Conservation (phyloP, 2,113 vertebrate species). For the Gopherus evgoodei region DNA sequence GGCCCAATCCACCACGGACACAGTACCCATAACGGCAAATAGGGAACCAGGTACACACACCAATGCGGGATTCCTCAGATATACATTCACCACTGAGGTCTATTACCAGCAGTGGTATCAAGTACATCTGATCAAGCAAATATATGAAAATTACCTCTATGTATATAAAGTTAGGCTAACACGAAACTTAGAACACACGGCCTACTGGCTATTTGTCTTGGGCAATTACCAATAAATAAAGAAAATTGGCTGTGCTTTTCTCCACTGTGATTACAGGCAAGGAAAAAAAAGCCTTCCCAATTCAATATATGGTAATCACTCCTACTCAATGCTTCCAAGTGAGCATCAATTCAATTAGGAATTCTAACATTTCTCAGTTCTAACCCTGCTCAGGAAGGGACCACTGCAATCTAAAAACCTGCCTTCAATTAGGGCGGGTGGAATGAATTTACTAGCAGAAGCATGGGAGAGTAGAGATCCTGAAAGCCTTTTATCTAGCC, state of each 20-base stretch:
- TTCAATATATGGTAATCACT: background rate
- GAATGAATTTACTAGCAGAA: conserved; percentile 34
- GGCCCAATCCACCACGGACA: background rate
- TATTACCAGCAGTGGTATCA: background rate
- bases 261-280: background rate
- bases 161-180: background rate
- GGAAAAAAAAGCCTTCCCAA: background rate
- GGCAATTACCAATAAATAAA: background rate
- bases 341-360: background rate
- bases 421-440: conserved; percentile 25
- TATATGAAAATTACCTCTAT: background rate
- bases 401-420: background rate
- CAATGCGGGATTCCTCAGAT: rapidly evolving
- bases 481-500: background rate
- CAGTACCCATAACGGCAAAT: rapidly evolving
- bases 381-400: background rate
- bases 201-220: background rate
- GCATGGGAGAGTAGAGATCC: background rate
- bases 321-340: background rate
- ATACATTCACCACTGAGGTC: background rate
- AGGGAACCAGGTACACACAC: rapidly evolving
- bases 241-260: background rate
- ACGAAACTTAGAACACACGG: conserved; percentile 12
- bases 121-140: background rate
- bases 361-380: background rate